Evolutionary conservation across 2,888 invertebrate species (phyloP), one percentile per base, ranked within the genome.

Genomic region (Caenorhabditis auriculariae): DNA sequence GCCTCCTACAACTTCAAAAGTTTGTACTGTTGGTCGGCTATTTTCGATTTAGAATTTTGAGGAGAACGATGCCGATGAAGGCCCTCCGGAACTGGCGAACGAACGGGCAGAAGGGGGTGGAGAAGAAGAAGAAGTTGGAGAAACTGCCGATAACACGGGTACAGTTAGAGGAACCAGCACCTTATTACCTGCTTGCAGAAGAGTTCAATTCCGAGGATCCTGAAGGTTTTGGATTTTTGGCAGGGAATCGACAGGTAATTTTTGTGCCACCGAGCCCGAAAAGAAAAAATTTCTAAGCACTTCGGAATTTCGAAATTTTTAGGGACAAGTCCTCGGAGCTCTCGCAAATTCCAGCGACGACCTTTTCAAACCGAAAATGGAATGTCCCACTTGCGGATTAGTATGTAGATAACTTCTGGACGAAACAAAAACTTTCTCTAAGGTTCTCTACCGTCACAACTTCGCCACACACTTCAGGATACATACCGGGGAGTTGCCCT

Each of bases 401-500:
- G 72, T 74, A 9, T 27, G 46, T 39, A 12, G 4, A n/a, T 46
- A n/a, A 17, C 17, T n/a, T 21, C n/a, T 24, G n/a, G 19, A 2
- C n/a, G 4, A 43, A 23, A 23, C 21, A 43, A 43, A 5, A 15
- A 15, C 23, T 26, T 29, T 24, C 23, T 39, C 45, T 41, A 9
- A 57, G 57, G 32, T 45, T 0, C 61, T 80, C 1, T 78, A 70
- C 54, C 57, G 75, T 17, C 80, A 81, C 60, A 81, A 81, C 58
- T 77, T 77, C 52, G 66, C 71, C 6, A 70, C 76, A 2, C 81
- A 81, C 48, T 77, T 71, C 48, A 68, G 81, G 6, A 78, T 80
- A 44, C 81, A 81, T 52, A 77, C 81, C 15, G 79, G 79, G 12
- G 79, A 81, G 52, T 54, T 75, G 52, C 81, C 81, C 4, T 78